Conservation (phyloP, 2,888 invertebrate genomes). For the Odontocerum albicorne region DNA sequence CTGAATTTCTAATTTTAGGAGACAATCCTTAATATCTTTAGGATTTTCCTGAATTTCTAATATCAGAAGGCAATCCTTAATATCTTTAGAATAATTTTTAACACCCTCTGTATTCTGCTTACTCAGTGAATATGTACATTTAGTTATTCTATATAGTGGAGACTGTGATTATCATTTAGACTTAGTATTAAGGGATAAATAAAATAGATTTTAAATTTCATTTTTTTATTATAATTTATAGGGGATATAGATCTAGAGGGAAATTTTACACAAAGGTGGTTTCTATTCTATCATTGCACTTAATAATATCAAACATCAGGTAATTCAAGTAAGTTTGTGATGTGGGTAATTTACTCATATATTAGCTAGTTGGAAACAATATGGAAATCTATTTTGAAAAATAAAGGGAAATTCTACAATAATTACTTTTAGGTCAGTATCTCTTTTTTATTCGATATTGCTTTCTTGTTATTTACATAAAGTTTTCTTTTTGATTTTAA, state of each 20-base stretch:
- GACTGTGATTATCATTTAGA: background rate
- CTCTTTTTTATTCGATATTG: slow-evolving; percentile 19
- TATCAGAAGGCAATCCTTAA: too few species aligned
- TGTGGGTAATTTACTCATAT: too few species aligned
- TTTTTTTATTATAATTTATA: background rate
- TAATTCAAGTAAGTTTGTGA: background rate
- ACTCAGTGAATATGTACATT: too few species aligned
- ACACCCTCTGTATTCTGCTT: too few species aligned
- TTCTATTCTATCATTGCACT: slow-evolving; percentile 16
- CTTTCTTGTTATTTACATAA: slow-evolving; percentile 26
- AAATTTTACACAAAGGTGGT: slow-evolving; percentile 13
- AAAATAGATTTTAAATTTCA: background rate
- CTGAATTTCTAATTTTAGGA: too few species aligned
- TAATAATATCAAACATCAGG: slow-evolving; percentile 11
- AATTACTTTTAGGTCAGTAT: background rate
- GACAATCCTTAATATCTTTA: too few species aligned
- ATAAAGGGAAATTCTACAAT: background rate
- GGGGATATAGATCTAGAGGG: slow-evolving; percentile 11
- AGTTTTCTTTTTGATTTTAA: slow-evolving; percentile 5
- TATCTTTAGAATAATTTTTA: too few species aligned
- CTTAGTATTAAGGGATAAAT: background rate
- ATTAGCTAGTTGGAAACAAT: too few species aligned
- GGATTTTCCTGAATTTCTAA: too few species aligned
- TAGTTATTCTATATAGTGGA: too few species aligned
- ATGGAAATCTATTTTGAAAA: too few species aligned